Conservation (phyloP, 2,888 invertebrate species). For the Anoncus sp. region DNA sequence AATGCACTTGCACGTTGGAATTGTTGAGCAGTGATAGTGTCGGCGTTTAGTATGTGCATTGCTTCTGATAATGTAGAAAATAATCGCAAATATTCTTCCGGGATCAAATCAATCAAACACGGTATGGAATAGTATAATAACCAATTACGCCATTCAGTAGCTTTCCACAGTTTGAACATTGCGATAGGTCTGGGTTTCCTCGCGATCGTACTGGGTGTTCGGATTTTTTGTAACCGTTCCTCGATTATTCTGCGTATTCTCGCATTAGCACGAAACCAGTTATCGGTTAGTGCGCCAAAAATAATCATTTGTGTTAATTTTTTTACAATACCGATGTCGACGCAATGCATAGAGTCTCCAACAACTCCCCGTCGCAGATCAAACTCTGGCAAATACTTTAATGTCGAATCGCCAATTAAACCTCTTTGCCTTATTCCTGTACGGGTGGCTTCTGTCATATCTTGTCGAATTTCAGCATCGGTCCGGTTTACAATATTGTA, state of each 20-base stretch:
- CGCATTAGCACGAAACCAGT: background rate
- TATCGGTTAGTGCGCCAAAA: background rate
- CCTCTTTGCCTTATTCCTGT: constrained; percentile 8
- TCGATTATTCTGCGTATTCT: constrained; percentile 10
- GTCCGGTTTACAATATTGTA: constrained; percentile 23
- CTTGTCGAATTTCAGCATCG: constrained; percentile 14
- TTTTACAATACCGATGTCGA: constrained; percentile 47
- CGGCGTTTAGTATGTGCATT: constrained; percentile 34
- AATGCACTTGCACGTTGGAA: constrained; percentile 17
- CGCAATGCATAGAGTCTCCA: constrained; percentile 48
- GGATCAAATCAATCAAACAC: constrained; percentile 24
- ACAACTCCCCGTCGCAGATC: constrained; percentile 42
- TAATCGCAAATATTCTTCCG: constrained; percentile 28
- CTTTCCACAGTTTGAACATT: constrained; percentile 29
- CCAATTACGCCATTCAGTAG: constrained; percentile 47
- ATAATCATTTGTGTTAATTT: constrained; percentile 27
- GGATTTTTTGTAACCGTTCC: constrained; percentile 11
- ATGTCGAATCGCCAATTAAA: constrained; percentile 17
- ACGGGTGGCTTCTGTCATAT: constrained; percentile 15
- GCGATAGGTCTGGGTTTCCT: constrained; percentile 22
- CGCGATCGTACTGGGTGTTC: constrained; percentile 32
- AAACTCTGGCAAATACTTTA: constrained; percentile 37
- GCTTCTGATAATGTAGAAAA: constrained; percentile 37
- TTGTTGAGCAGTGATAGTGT: constrained; percentile 25
- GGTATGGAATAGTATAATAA: constrained; percentile 26